Evolutionary conservation across 2,888 invertebrate genomes (phyloP), one percentile per base, ranked within the genome.

Genomic region (Drosophila mimetica): DNA sequence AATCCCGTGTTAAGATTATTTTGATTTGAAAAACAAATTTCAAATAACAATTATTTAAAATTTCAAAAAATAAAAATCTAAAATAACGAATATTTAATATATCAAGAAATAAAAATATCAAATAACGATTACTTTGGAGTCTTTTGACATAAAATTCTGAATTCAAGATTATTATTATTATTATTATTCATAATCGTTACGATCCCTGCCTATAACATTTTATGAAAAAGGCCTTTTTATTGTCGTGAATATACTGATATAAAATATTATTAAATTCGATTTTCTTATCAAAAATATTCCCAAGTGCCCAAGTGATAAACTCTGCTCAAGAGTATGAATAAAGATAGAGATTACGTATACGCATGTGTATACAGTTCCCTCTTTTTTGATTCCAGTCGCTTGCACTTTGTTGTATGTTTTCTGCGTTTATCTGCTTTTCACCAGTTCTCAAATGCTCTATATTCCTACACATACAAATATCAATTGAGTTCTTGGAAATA

Each of bases 361-460:
- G 14, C 18, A 18, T 28, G 18, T 30, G 11, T 47, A 28, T 30
- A 30, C 11, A 36, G 22, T 13, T 25, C 4, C 42, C 4, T 57
- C 18, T 30, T 42, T 22, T 8, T 20, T 32, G 13, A 25, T n/a
- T 52, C 42, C 34, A 52, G 30, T 11, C 16, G 34, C 18, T 20
- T 22, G 18, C 11, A 47, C 53, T 63, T 44, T 18, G 14, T 55
- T 50, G 22, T 52, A 28, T 44, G 54, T 22, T 22, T 36, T 65
- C 53, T 65, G 53, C 37, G 67, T 54, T 16, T 52, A 42, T 69
- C 60, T 51, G 70, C 58, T 28, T 71, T 59, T 14, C 39, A 46
- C 71, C 69, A 52, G 71, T 48, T 71, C 36, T 51, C 16, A 16
- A 59, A 32, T 57, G 34, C 34, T 34, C 34, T 13, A 34, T 25